phyloP scores from a whole-genome alignment of 2,113 vertebrate species.

The Cyprinodon tularosa region DNA sequence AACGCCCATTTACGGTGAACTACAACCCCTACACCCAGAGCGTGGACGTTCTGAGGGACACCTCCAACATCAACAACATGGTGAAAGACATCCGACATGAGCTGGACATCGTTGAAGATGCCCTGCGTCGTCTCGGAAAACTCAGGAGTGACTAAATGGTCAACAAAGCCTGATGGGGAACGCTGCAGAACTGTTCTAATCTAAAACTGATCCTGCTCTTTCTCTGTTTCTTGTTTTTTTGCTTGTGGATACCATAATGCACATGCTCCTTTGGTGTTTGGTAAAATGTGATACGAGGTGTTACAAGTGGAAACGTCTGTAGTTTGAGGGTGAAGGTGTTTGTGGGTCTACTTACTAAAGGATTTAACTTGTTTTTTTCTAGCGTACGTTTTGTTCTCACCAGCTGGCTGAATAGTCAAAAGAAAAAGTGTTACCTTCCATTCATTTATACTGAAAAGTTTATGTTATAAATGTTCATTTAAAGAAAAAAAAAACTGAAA shows the following conservation, averaged over 20 bases:
- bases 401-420: too few species aligned
- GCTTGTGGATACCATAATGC: not conserved
- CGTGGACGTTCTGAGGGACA: constrained; percentile 19
- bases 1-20: constrained; percentile 27
- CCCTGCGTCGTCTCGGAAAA: constrained; percentile 10
- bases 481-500: too few species aligned
- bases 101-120: constrained; percentile 35
- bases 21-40: constrained; percentile 35
- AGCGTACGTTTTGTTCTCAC: too few species aligned
- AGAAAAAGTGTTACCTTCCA: too few species aligned
- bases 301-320: not conserved
- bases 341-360: too few species aligned
- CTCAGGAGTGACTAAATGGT: not conserved
- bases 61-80: constrained; percentile 31
- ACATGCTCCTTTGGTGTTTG: not conserved
- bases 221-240: not conserved
- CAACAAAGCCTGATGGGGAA: not conserved
- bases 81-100: constrained; percentile 36
- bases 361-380: too few species aligned
- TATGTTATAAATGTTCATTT: too few species aligned
- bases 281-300: not conserved
- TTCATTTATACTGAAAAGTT: too few species aligned
- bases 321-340: not conserved
- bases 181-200: not conserved
- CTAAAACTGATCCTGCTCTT: not conserved